Base-by-base conservation (phyloP, 2,888 invertebrate species). In the Megalurothrips usitatus region DNA sequence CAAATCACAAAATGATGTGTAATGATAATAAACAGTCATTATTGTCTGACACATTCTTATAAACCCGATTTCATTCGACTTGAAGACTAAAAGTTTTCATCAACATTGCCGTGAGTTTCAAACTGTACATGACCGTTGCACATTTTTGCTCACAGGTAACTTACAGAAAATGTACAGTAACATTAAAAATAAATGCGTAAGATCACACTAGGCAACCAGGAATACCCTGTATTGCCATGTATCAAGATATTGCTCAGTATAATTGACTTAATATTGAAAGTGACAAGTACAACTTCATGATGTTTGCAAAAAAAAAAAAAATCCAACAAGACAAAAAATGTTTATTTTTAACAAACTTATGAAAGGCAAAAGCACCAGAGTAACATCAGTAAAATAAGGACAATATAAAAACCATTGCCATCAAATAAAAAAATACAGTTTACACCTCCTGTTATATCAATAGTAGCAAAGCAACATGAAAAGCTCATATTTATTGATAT, bases 41-140 rank as follows among this genome's bases (percentile, higher is more conserved):
- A 75, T 75, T 75, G 68, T 75, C 68, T 75, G 68, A 26, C 68
- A 75, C 68, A 75, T 75, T 26, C n/a, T 75, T 75, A 26, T 58
- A 6, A 19, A 58, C 34, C 34, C 6, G 34, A 43, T 43, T 58
- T 58, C 14, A 19, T 58, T 58, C 6, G 58, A 58, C 14, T 58
- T 17, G 14, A 17, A 43, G 34, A 43, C 34, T 43, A 43, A 4
- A 43, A 43, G 34, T 43, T 4, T 43, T 43, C 34, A 43, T 4
- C 2, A 43, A 43, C 34, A 43, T 58, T 58, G 58, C 58, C 11
- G 58, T 43, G 34, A 43, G 34, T 6, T 6, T 43, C 34, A 43
- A 43, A 43, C 2, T 43, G 6, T 43, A 6, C 34, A 4, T 43
- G 34, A 43, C 2, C 6, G 34, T 2, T 43, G 6, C 34, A 43